A percentile compares a stretch with the other conserved stretches of the same genome.
These are phyloP conservation scores for Doryteuthis pealeii DNA, from an alignment of 1,140 invertebrate genomes.

Conservation along the genomic window DNA sequence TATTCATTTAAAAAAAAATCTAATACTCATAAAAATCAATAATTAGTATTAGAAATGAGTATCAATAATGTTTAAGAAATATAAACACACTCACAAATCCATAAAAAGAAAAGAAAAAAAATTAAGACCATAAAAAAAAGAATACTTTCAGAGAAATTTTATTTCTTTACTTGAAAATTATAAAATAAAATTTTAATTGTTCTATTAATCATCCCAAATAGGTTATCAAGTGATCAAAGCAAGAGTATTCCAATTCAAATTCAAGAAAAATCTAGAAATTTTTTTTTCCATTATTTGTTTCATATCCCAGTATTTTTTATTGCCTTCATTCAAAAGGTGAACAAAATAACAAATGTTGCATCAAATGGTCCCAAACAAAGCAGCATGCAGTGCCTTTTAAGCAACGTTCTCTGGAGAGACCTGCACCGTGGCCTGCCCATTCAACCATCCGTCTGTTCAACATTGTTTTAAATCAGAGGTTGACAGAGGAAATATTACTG, in stretches of 20 bases:
- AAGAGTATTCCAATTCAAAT: background rate
- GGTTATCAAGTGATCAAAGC: conserved; percentile 9
- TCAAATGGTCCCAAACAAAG: conserved; percentile 8
- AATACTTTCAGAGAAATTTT: conserved; percentile 9
- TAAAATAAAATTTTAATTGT: conserved; percentile 10
- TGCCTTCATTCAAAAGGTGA: conserved; percentile 3
- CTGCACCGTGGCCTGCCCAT: too few species aligned
- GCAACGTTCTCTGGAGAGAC: too few species aligned
- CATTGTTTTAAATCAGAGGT: too few species aligned
- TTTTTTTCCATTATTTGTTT: background rate
- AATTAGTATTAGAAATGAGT: too few species aligned
- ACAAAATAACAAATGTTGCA: conserved; percentile 1
- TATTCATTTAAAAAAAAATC: too few species aligned
- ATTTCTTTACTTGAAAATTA: conserved; percentile 10
- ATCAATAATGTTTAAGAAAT: too few species aligned
- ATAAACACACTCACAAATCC: too few species aligned
- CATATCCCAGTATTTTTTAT: background rate
- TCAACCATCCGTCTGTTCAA: too few species aligned
- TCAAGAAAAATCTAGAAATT: background rate
- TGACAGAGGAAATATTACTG: too few species aligned
- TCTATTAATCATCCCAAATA: conserved; percentile 9
- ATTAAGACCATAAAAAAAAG: background rate
- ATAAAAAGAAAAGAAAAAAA: too few species aligned
- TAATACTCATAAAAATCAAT: too few species aligned
- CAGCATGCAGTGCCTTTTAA: background rate